Evolutionary conservation across 2,888 invertebrate genomes (phyloP).

Genomic region (Tridacna gigas): DNA sequence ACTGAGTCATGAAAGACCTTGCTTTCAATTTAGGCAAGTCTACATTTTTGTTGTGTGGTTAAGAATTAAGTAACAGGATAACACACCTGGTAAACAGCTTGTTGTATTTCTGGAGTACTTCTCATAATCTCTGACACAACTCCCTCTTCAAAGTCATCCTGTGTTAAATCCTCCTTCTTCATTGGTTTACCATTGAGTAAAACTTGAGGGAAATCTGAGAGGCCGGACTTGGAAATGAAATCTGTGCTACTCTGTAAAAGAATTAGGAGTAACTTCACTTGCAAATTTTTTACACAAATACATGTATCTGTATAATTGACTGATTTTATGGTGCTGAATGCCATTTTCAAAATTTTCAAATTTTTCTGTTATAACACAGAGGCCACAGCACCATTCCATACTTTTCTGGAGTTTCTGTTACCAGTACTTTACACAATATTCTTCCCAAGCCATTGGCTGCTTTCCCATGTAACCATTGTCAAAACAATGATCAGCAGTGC

Average conservation of each 20-base stretch:
- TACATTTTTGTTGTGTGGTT: too few species aligned
- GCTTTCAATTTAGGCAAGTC: too few species aligned
- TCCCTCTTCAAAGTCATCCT: constrained; percentile 96
- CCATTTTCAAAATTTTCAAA: neutral
- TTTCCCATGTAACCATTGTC: too few species aligned
- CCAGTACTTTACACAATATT: too few species aligned
- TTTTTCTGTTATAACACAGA: too few species aligned
- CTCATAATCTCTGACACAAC: constrained; percentile 94
- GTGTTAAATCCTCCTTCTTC: constrained; percentile 87
- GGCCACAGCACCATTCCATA: too few species aligned
- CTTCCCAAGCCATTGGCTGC: too few species aligned
- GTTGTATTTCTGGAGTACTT: constrained; percentile 93
- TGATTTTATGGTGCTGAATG: neutral
- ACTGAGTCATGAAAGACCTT: too few species aligned
- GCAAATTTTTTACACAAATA: neutral
- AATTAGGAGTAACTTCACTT: neutral
- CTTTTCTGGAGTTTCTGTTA: too few species aligned
- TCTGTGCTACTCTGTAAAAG: constrained; percentile 65
- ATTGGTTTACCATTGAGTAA: constrained; percentile 96
- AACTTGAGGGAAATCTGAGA: constrained; percentile 88
- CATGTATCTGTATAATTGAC: neutral
- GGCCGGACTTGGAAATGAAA: constrained; percentile 84
- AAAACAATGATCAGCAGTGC: too few species aligned
- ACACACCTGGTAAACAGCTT: constrained; percentile 91
- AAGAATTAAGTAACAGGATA: too few species aligned